These are phyloP conservation scores for Pelochelys cantorii DNA, from an alignment of 2,797 vertebrate genomes.

Conservation along the genomic window DNA sequence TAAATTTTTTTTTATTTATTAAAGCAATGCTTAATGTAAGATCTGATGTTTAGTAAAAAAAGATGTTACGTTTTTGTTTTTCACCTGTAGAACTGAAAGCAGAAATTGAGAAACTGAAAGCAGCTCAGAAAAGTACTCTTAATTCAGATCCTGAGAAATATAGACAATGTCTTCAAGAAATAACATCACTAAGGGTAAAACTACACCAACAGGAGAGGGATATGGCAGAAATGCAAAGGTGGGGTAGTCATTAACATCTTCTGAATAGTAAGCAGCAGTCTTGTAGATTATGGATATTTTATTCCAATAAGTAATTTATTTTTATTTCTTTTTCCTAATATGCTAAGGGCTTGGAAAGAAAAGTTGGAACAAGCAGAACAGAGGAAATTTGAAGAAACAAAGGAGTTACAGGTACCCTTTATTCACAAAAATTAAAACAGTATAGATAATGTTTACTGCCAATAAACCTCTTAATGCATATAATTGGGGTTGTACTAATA, in stretches of 20 bases:
- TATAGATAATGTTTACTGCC: neutral
- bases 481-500: neutral
- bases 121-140: slow-evolving; percentile 87
- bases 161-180: slow-evolving; percentile 89
- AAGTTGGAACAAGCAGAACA: slow-evolving; percentile 94
- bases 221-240: slow-evolving; percentile 93
- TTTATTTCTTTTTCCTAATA: neutral
- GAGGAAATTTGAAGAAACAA: slow-evolving; percentile 91
- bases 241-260: neutral
- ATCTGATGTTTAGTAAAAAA: neutral
- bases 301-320: neutral
- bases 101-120: slow-evolving; percentile 95
- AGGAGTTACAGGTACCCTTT: slow-evolving; percentile 89
- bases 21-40: neutral
- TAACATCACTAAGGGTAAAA: slow-evolving; percentile 85
- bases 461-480: neutral
- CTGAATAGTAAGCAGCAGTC: neutral
- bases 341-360: slow-evolving; percentile 91
- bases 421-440: neutral
- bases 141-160: slow-evolving; percentile 90
- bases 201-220: slow-evolving; percentile 91
- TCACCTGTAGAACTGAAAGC: slow-evolving; percentile 89
- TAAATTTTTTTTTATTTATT: neutral
- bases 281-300: neutral
- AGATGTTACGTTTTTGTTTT: neutral